Base-by-base conservation (phyloP, 2,888 invertebrate species). In the Autographa pulchrina region DNA sequence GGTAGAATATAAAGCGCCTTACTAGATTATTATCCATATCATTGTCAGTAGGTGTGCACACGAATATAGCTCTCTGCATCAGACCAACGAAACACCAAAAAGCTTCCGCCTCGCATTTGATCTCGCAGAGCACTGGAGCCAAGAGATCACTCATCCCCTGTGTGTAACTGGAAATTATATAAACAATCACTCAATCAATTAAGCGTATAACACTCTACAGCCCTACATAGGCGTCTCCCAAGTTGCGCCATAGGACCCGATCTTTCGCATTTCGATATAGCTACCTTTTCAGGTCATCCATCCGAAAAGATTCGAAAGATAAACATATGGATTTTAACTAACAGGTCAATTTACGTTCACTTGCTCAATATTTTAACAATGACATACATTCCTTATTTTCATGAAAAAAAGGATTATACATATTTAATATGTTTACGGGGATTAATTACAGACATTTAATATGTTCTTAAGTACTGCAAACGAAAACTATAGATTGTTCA, bases 61-160 rank as follows among this genome's bases (percentile, higher is more conserved):
- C 98, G 88, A 99, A 99, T 82, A 99, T 98, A 0, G 99, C 98
- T 83, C 98, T 96, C 88, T 99, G 98, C 99, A 99, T 99, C 72
- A 99, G 96, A 0, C 99, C 99, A 35, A 98, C 99, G 92, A 99
- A 99, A 89, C 99, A 99, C 99, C 99, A 99, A 91, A 99, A 99
- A 0, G 99, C 98, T 89, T 99, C 99, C 2, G 99, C 98, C 94
- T 99, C 99, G 88, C 99, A 98, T 89, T 98, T 98, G 87, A 99
- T 97, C 91, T 99, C 98, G 81, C 98, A 98, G 31, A 99, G 94
- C 8, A 99, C 97, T 0, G 99, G 99, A 2, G 99, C 98, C 73
- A 99, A 92, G 11, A 99, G 96, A 91, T 99, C 99, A 87, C 99
- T 99, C 99, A 99, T 99, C 35, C 99, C 99, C 96, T 99, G 98